Base-by-base conservation (phyloP, 2,797 vertebrate genomes). In the Lemur catta region DNA sequence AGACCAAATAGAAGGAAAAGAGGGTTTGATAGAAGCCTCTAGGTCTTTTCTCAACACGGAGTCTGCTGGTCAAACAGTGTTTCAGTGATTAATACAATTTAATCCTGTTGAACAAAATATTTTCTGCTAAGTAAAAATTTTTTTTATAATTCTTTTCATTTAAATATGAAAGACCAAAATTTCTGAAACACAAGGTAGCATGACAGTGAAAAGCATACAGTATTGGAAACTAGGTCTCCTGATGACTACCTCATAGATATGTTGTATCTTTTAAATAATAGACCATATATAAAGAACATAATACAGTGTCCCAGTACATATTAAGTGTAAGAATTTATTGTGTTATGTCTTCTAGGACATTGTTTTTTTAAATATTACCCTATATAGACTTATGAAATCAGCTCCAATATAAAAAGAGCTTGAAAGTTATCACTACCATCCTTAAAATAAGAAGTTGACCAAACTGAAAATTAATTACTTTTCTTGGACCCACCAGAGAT, bases 51-150 rank as follows among this genome's bases (percentile, higher is more conserved):
- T 1, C 95, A 97, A 93, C 93, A 94, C 76, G 96, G 76, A 97
- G 92, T 94, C 86, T 96, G 92, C 95, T 97, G 97, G 95, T 97
- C 96, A 98, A 98, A 97, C 94, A 98, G 79, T 96, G 87, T 94
- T 97, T 81, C 75, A 90, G 94, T 97, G 98, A 98, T 98, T 98
- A 98, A 98, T 95, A 92, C 71, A 97, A 96, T 98, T 76, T 48
- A 96, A 87, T 98, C 96, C 88, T 91, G 71, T 84, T 94, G 75
- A 78, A 97, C 91, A 97, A 93, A 75, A 33, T 91, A 55, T 72
- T 95, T 98, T 97, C 91, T 74, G 57, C 88, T 94, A 86, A 96
- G 97, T 96, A 95, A 87, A 88, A 86, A 12, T 2, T 82, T 86
- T 87, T 89, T 61, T 41, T 88, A 9, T 85, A 71, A 72, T 92